Base-by-base conservation (phyloP, 2,797 vertebrate species). In the Sebastes elongatus region DNA sequence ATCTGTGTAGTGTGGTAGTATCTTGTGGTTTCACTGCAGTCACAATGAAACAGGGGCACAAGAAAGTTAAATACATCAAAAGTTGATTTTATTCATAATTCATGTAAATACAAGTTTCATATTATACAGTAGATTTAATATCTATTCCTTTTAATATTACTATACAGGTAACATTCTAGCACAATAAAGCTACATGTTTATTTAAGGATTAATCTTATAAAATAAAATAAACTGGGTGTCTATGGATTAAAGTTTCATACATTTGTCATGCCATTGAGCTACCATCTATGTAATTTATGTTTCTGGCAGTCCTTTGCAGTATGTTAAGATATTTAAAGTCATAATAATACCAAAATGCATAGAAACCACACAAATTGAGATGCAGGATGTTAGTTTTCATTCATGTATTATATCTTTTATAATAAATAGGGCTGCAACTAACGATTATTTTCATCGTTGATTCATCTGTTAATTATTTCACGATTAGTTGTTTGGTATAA, bases 71-170 rank as follows among this genome's bases (percentile, higher is more conserved):
- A 76, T 66, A 46, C 42, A 71, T 53, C 9, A 57, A 63, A 30
- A 70, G 42, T 70, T 74, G 62, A 32, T 74, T 88, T 86, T 79
- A 89, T 85, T 90, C 38, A 6, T 13, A 53, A 67, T 42, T 8
- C 55, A 62, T 73, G 8, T 49, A 78, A 75, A 86, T 76, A 80
- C 53, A 80, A 1, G 9, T 52, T 79, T 57, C 20, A 73, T 35
- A 75, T 67, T 5, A 67, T 20, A 72, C 38, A 57, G 35, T 28
- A 42, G 2, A 28, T 56, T 22, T 7, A 42, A 27, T n/a, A 35
- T 49, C 3, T 64, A 9, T 18, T 70, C 5, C 1, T 55, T 69
- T 49, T 3, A 61, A 71, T 65, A 23, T 16, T 27, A 25, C 22
- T 42, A n/a, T 46, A 74, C 35, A 60, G 25, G 11, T 82, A 1